Evolutionary conservation across 2,113 vertebrate species (phyloP), one percentile per base, ranked within the genome.

Genomic region (Genyomyrus donnyi): DNA sequence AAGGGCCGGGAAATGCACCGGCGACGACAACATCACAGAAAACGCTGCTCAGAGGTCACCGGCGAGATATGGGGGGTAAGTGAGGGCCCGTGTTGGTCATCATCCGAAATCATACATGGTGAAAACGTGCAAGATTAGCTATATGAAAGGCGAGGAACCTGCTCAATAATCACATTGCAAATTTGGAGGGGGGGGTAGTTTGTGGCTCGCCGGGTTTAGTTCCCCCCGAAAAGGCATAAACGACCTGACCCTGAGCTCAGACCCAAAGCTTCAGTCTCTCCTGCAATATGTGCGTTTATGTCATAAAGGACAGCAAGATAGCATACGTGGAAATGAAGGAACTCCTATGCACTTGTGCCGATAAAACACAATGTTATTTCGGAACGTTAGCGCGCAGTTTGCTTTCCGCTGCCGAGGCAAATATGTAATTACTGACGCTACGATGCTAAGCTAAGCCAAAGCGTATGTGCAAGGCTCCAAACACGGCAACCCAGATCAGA

Each of bases 401-500:
- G 50, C 56, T 50, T 31, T 49, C 48, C 48, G 24, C 19, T 24
- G 13, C 45, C 10, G 62, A 52, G 31, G 83, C 48, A 89, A 56
- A 53, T 31, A 48, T 19, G 31, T 62, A 52, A 62, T 62, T 89
- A 92, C 84, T 15, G 27, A 24, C 42, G 88, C n/a, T 2, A 39
- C 85, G 70, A 83, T 11, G 70, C 90, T 13, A 24, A 56, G 35
- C 77, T 84, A 3, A 66, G 35, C 70, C 39, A 45, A 49, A 56
- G 80, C 52, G 15, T 46, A 45, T 85, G 80, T 42, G 39, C 58
- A 5, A 58, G 39, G 13, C 77, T 62, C 5, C 19, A 2, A 52
- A 88, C 45, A 53, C 88, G 49, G 91, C 89, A 52, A n/a, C 88
- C 62, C 84, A 66, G 39, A 92, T 91, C 88, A 90, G 48, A 49